A percentile compares a stretch with the other conserved stretches of the same genome.
These are phyloP conservation scores for Oscarella lobularis DNA, from an alignment of 37 sponge, comb jelly and placozoan genomes.

Conservation along the genomic window DNA sequence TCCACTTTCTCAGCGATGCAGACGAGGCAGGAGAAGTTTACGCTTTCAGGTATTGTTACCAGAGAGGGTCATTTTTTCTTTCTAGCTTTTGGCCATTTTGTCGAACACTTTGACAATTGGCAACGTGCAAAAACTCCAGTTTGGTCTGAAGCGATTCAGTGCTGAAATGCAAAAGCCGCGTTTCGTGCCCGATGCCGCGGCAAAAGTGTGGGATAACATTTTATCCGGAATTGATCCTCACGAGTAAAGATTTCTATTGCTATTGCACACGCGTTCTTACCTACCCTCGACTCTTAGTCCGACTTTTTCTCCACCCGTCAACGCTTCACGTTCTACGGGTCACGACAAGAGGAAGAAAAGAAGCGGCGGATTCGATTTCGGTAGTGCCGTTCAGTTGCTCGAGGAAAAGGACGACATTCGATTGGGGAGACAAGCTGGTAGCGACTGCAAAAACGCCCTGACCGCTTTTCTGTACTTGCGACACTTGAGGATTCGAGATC, in stretches of 20 bases:
- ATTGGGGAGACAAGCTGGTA: conserved; percentile 33
- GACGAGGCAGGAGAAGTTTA: too few relatives aligned
- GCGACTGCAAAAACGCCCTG: conserved; percentile 31
- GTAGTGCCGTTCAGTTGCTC: conserved; percentile 43
- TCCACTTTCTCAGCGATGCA: too few relatives aligned
- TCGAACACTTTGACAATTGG: conserved; percentile 33
- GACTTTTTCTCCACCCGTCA: too few relatives aligned
- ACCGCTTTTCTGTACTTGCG: conserved; percentile 50
- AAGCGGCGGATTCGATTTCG: conserved; percentile 15
- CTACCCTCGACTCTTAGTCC: too few relatives aligned
- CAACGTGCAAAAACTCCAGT: conserved; percentile 19
- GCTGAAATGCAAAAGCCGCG: neutral
- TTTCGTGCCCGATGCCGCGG: neutral
- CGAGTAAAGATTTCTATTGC: neutral
- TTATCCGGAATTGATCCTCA: neutral
- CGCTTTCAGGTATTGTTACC: too few relatives aligned
- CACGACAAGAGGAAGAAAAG: too few relatives aligned
- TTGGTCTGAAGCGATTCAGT: conserved; percentile 29
- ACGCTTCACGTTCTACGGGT: too few relatives aligned
- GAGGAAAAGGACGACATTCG: conserved; percentile 16
- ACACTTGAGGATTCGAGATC: conserved; percentile 57
- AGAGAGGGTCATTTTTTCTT: neutral
- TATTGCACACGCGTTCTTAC: too few relatives aligned
- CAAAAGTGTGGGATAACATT: neutral
- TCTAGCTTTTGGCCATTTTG: conserved; percentile 25